Evolutionary conservation across 2,888 invertebrate species (phyloP), one percentile per base, ranked within the genome.

Genomic region (Netelia virgata): DNA sequence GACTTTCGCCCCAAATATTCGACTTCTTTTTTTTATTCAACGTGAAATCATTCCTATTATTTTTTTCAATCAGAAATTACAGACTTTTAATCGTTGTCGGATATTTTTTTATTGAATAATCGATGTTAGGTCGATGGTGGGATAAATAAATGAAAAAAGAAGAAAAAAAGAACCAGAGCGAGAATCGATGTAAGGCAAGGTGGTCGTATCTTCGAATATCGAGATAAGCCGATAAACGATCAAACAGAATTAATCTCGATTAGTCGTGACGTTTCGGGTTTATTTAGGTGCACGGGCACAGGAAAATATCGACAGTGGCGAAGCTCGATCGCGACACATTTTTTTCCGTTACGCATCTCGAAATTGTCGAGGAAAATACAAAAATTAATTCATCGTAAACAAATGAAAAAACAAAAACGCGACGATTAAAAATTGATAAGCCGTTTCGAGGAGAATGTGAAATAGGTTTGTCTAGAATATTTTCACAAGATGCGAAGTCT

Each of bases 201-300:
- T 63, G 47, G 47, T 47, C 47, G 14, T 3, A 47, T 47, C 47
- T 47, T 8, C 3, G 11, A 47, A 47, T 47, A 47, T 14, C 47
- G 47, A 47, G 47, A 55, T 47, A 36, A 16, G 50, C 3, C n/a
- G n/a, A 64, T 8, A 14, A 23, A 9, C 16, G 36, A 74, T 59
- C 57, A 57, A 55, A 73, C n/a, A 68, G 55, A 69, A 53, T 69
- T 59, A 47, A 68, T 57, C 68, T 68, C 68, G 23, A 43, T 10
- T 68, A 43, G 5, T 68, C 28, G 36, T 47, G 70, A n/a, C 70
- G 70, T 36, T 36, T 16, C 5, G 47, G 57, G 50, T 68, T 76
- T 59, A 16, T 41, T 68, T 47, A 76, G 68, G 28, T 76, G 68
- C 59, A 66, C 57, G 43, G 3, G 43, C 47, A 11, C 16, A 28